Evolutionary conservation across 2,797 vertebrate genomes (phyloP).

Genomic region (Ficedula albicollis): DNA sequence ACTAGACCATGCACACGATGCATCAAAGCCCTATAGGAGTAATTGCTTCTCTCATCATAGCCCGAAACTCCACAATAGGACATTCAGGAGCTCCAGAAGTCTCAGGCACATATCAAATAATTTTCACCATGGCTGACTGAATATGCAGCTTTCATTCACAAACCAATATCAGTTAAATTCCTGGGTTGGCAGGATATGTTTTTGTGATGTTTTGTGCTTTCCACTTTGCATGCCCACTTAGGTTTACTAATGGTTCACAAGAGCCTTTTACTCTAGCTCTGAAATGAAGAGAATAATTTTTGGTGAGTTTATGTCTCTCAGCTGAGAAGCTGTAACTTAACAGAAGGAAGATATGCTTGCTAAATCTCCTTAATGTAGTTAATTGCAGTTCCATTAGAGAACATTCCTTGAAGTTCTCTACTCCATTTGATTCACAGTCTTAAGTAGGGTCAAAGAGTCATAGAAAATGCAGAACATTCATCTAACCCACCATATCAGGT

Average conservation of each 20-base stretch:
- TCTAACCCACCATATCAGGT: not conserved
- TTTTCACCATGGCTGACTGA: not conserved
- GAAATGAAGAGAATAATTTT: not conserved
- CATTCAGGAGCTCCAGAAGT: not conserved
- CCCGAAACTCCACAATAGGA: not conserved
- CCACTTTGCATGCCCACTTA: not conserved
- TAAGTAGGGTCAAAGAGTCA: not conserved
- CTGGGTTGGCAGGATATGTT: not conserved
- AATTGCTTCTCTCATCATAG: not conserved
- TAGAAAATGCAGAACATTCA: not conserved
- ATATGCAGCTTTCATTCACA: not conserved
- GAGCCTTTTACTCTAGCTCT: not conserved
- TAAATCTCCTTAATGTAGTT: not conserved
- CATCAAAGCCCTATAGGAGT: not conserved
- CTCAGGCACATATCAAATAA: not conserved
- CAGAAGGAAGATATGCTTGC: not conserved
- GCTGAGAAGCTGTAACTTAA: not conserved
- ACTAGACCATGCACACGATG: fast-evolving
- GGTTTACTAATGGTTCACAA: not conserved
- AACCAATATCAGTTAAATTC: not conserved
- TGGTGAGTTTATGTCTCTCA: not conserved
- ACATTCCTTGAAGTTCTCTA: not conserved
- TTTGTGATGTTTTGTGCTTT: not conserved
- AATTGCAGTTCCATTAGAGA: not conserved
- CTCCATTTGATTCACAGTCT: not conserved